Conservation (phyloP, 1,140 invertebrate genomes). For the Zaprionus africanus region DNA sequence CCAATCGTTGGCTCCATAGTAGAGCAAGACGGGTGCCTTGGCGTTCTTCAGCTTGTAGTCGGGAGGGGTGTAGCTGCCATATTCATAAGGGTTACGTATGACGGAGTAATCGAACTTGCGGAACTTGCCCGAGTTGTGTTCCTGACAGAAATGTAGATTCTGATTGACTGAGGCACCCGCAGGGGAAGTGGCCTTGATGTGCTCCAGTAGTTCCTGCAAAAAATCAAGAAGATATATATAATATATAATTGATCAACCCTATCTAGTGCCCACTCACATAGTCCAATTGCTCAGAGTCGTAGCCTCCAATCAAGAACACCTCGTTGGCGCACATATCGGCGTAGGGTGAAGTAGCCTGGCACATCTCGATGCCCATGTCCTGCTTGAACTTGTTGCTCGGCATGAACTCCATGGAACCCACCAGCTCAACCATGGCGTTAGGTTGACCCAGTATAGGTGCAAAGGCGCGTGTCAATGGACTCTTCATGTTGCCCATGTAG, state of each 20-base stretch:
- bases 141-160: slow-evolving; percentile 85
- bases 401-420: slow-evolving; percentile 86
- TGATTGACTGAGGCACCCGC: slow-evolving; percentile 86
- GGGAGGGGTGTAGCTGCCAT: slow-evolving; percentile 85
- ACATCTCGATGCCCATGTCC: slow-evolving; percentile 84
- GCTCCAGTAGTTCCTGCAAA: slow-evolving; percentile 70
- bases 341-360: slow-evolving; percentile 82
- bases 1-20: slow-evolving; percentile 87
- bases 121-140: slow-evolving; percentile 77
- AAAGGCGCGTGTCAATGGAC: slow-evolving; percentile 77
- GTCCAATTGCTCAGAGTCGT: slow-evolving; percentile 83
- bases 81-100: slow-evolving; percentile 84
- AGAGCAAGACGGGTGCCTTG: slow-evolving; percentile 87
- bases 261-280: slow-evolving; percentile 36
- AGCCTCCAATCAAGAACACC: slow-evolving; percentile 86
- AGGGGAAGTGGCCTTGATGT: slow-evolving; percentile 85
- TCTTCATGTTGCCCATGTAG: slow-evolving; percentile 83
- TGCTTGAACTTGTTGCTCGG: slow-evolving; percentile 85
- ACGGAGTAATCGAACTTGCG: slow-evolving; percentile 84
- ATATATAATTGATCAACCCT: slow-evolving; percentile 2
- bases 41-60: slow-evolving; percentile 87
- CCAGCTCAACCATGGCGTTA: slow-evolving; percentile 81
- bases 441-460: slow-evolving; percentile 61
- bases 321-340: slow-evolving; percentile 86
- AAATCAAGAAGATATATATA: neutral